Conservation (phyloP, 2,797 vertebrate species). For the Eospalax fontanierii region DNA sequence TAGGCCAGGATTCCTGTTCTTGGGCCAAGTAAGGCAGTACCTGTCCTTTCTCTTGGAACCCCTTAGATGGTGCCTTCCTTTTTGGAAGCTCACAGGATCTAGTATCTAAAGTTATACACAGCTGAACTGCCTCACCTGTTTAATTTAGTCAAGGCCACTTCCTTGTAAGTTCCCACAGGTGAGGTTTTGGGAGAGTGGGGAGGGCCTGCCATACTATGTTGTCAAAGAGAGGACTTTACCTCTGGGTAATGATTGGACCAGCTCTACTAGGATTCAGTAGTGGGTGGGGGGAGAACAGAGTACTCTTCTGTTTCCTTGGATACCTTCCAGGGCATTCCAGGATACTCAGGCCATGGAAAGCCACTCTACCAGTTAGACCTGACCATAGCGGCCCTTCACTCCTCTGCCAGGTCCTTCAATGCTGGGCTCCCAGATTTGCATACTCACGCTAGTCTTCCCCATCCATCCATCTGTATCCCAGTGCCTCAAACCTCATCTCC, state of each 20-base stretch:
- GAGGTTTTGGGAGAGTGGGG: neutral
- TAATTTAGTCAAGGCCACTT: conserved; percentile 40
- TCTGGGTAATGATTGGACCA: neutral
- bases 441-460: neutral
- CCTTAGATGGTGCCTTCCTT: neutral
- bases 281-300: neutral
- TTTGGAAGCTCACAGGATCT: neutral
- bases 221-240: conserved; percentile 27
- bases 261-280: neutral
- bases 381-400: neutral
- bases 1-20: neutral
- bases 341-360: neutral
- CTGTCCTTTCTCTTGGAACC: neutral
- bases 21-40: neutral
- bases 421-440: neutral
- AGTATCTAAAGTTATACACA: neutral
- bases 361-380: neutral
- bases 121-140: neutral
- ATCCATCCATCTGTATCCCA: neutral
- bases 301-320: neutral
- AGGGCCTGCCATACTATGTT: neutral
- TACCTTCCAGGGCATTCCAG: neutral
- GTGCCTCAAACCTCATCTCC: neutral
- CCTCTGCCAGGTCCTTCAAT: neutral
- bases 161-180: neutral